Evolutionary conservation across 2,797 vertebrate species (phyloP), one percentile per base, ranked within the genome.

Genomic region (Sebastes glaucus): DNA sequence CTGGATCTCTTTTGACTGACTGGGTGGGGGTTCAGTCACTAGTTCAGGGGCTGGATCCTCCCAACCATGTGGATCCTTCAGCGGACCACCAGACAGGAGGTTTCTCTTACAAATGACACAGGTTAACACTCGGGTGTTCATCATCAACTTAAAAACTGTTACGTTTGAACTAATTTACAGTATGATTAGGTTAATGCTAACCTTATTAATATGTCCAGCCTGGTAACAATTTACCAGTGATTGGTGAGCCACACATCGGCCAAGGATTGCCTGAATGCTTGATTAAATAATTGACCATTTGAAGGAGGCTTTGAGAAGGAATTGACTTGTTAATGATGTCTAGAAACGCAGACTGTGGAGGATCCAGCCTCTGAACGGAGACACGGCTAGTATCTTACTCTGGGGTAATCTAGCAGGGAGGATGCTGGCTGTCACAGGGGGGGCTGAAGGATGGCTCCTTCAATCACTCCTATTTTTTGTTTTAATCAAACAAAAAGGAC

Each of bases 361-460:
- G 68, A 71, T 49, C 49, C 66, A 28, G 66, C 78, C 32, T 72
- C 74, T 72, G 61, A 81, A 28, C 59, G 46, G 74, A 53, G 57
- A 69, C 53, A 18, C 0, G 6, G 42, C 42, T 46, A 20, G 42
- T 46, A 46, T 46, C 16, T 46, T 46, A 46, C 42, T n/a, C 49
- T 22, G 14, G 13, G 57, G 25, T 25, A 46, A 20, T 46, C 23
- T 14, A 9, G 16, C 56, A 27, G 55, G 23, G 55, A 57, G 56
- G 57, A 60, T 60, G 42, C 42, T 46, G 42, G 42, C 42, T 46
- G 42, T 46, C 42, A 46, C 42, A 5, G 2, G 42, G 42, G 42
- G 42, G 42, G 38, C 38, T 42, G 38, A 42, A 42, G 3, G 38
- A 42, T 42, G 38, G 38, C 38, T 42, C 38, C 27, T 20, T 30